Evolutionary conservation across 2,113 vertebrate species (phyloP), one percentile per base, ranked within the genome.

Genomic region (Salvelinus namaycush): DNA sequence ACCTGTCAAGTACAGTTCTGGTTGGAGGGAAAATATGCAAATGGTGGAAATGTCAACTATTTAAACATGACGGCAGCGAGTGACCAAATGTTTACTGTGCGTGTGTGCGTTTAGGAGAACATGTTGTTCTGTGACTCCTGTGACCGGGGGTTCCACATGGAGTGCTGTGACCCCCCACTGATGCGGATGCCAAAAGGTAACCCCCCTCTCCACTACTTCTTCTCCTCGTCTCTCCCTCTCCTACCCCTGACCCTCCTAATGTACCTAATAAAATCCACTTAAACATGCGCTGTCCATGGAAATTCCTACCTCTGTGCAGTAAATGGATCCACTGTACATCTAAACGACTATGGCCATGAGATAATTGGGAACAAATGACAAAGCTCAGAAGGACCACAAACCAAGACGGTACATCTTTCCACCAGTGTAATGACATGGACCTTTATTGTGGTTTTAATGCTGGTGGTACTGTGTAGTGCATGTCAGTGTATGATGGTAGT

Each of bases 71-170:
- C 51, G 18, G 29, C 29, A n/a, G 67, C 31, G 31, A 44, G 18
- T 5, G 67, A n/a, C 67, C 20, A 29, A 60, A 31, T 29, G 11
- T 27, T 9, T 12, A 44, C 39, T 39, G 39, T 57, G 22, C 60
- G 6, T 26, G 65, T 5, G 27, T 29, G 18, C 26, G 79, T 79
- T 59, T 84, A 99, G 98, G 97, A 99, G 89, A 99, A 98, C 92
- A 99, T 99, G 98, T 92, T 99, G 31, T 97, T 99, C 86, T 99
- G 98, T 81, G 98, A 99, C 88, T 99, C 98, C 0, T 99, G 98
- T 87, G 98, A 99, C 89, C 96, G 98, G 88, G 98, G 98, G 76
- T 99, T 99, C 92, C 97, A 99, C 91, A 99, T 99, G 98, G 97
- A 99, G 80, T 99, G 98, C 87, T 99, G 98, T 81, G 98, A 99